Conservation (phyloP, 2,888 invertebrate species). For the Cynaeus angustus region DNA sequence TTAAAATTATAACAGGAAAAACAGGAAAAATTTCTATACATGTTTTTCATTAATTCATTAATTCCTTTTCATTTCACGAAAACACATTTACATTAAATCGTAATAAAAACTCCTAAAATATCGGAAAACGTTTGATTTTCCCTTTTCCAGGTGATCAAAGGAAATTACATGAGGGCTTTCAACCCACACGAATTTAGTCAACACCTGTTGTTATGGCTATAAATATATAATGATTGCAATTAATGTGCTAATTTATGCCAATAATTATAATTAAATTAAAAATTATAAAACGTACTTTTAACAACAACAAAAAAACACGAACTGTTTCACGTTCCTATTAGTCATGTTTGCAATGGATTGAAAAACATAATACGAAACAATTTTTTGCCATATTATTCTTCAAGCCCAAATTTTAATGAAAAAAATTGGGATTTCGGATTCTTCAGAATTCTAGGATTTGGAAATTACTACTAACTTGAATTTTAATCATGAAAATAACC, state of each 20-base stretch:
- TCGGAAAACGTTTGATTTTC: too few species aligned
- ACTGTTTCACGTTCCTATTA: neutral
- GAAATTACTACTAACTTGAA: too few species aligned
- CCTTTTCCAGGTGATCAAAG: too few species aligned
- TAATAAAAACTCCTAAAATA: too few species aligned
- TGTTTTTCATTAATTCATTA: too few species aligned
- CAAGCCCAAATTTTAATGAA: neutral
- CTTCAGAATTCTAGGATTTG: too few species aligned
- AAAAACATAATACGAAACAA: neutral
- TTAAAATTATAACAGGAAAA: too few species aligned
- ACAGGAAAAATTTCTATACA: too few species aligned
- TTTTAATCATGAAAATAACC: too few species aligned
- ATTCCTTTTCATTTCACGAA: too few species aligned
- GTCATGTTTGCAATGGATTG: neutral
- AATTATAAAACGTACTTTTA: neutral
- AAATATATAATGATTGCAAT: neutral
- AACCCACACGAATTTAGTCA: neutral
- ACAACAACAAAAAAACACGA: neutral
- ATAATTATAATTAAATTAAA: neutral
- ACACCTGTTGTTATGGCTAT: neutral
- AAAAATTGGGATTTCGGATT: conserved; percentile 1
- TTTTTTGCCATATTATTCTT: neutral
- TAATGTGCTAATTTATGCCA: neutral
- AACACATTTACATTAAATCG: too few species aligned
- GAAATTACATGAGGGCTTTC: too few species aligned